Conservation (phyloP, 2,888 invertebrate genomes). For the Zhuqinia jingwanae region DNA sequence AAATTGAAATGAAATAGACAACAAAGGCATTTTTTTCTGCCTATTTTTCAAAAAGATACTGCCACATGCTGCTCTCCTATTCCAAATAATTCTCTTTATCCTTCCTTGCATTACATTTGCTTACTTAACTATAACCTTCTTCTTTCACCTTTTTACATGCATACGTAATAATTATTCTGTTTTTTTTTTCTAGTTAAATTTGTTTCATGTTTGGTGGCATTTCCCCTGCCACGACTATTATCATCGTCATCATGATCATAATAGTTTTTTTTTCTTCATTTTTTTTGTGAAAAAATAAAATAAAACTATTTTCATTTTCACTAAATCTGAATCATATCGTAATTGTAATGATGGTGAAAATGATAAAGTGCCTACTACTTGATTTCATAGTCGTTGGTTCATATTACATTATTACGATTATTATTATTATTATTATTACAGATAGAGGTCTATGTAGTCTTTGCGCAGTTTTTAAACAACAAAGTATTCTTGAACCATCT, state of each 20-base stretch:
- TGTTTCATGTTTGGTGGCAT: constrained; percentile 28
- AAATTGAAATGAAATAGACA: constrained; percentile 26
- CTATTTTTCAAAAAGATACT: constrained; percentile 1
- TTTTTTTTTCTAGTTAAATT: constrained; percentile 6
- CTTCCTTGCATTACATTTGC: too few relatives aligned
- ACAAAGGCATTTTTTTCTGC: too few relatives aligned
- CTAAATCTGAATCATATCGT: constrained; percentile 26
- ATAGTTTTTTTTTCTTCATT: background rate
- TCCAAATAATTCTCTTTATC: background rate
- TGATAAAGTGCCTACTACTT: constrained; percentile 32
- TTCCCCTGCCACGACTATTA: background rate
- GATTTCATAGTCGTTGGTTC: constrained; percentile 20
- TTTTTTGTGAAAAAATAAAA: background rate
- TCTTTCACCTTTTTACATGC: constrained; percentile 14
- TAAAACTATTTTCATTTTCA: constrained; percentile 47
- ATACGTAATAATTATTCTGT: background rate
- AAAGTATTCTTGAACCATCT: constrained; percentile 40
- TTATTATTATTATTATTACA: too few relatives aligned
- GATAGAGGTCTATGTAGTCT: background rate
- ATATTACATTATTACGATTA: too few relatives aligned
- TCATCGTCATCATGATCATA: constrained; percentile 43
- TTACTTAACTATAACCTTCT: background rate
- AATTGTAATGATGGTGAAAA: background rate
- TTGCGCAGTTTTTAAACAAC: constrained; percentile 13
- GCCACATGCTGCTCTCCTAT: too few relatives aligned